Conservation (phyloP, 2,797 vertebrate species). For the Cirrhinus mrigala region DNA sequence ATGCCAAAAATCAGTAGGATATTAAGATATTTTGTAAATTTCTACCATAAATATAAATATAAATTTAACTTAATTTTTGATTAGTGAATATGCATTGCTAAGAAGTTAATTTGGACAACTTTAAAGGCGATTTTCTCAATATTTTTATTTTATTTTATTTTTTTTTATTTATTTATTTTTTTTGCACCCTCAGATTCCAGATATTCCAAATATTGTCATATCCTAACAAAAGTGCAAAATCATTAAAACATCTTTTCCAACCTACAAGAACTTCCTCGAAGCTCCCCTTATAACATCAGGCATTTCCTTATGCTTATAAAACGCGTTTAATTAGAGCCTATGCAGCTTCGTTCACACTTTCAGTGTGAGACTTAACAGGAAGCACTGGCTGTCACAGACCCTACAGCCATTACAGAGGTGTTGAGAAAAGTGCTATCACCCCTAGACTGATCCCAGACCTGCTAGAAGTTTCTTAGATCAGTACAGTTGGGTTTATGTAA, state of each 20-base stretch:
- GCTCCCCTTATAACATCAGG: not conserved
- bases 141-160: too few relatives aligned
- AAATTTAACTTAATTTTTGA: too few relatives aligned
- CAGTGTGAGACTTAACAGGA: constrained; percentile 42
- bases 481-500: not conserved
- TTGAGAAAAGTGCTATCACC: constrained; percentile 21
- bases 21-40: too few relatives aligned
- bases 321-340: constrained; percentile 52
- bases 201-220: too few relatives aligned
- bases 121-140: too few relatives aligned
- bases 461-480: not conserved
- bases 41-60: too few relatives aligned
- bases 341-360: constrained; percentile 49
- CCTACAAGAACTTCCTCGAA: not conserved
- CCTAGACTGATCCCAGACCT: not conserved
- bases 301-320: constrained; percentile 42
- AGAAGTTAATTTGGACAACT: too few relatives aligned
- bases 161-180: too few relatives aligned
- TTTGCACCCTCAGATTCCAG: too few relatives aligned
- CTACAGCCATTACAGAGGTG: constrained; percentile 7
- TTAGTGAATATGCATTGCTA: too few relatives aligned
- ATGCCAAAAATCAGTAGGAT: too few relatives aligned
- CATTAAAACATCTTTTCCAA: not conserved
- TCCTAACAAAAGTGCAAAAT: not conserved
- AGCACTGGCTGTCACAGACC: constrained; percentile 22